Conservation (phyloP, 1,140 invertebrate species). For the Trypoxylus dichotomus region DNA sequence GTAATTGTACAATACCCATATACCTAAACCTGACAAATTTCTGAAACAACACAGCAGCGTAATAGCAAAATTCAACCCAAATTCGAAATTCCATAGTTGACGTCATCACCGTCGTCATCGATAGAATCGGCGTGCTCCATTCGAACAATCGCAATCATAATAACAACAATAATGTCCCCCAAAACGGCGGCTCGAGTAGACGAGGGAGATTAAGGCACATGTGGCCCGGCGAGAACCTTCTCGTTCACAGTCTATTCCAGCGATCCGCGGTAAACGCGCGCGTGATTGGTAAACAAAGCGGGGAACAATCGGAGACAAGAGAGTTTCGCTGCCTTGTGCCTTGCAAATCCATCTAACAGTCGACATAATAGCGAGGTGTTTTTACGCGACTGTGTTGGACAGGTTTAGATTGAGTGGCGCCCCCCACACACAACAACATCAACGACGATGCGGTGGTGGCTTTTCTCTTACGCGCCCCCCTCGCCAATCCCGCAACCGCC, state of each 20-base stretch:
- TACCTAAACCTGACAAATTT: background rate
- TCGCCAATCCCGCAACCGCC: background rate
- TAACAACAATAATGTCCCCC: background rate
- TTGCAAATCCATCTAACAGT: constrained; percentile 36
- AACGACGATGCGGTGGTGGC: background rate
- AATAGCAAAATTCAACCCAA: background rate
- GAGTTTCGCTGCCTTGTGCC: constrained; percentile 21
- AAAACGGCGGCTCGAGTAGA: background rate
- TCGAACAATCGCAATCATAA: background rate
- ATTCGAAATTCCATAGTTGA: background rate
- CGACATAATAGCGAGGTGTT: constrained; percentile 43
- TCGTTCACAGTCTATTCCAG: constrained; percentile 23
- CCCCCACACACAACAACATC: background rate
- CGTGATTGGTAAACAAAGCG: constrained; percentile 42
- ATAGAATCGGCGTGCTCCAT: background rate
- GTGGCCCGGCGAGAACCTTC: background rate
- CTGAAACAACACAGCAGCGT: background rate
- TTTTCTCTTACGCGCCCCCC: background rate
- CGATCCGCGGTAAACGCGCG: constrained; percentile 5
- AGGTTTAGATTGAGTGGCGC: constrained; percentile 40
- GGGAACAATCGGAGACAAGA: constrained; percentile 39
- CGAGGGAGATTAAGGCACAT: constrained; percentile 27
- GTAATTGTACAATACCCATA: background rate
- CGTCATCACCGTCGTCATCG: background rate
- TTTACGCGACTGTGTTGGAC: constrained; percentile 39